phyloP scores from a whole-genome alignment of 2,888 invertebrate genomes.

The Drosophila ochracea region DNA sequence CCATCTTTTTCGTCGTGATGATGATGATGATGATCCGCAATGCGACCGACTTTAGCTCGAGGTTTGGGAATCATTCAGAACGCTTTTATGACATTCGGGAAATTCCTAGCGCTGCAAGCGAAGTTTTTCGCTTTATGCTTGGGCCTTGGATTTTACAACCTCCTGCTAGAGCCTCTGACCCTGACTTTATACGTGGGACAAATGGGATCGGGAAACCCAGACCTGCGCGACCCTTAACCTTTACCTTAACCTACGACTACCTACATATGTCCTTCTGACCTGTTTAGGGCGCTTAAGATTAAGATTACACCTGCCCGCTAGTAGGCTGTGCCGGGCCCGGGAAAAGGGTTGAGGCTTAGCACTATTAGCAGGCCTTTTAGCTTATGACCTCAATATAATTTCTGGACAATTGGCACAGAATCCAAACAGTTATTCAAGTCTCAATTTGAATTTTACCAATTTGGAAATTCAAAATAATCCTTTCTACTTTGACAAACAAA shows the following conservation, averaged over 20 bases:
- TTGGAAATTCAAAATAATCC: background rate
- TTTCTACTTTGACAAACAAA: background rate
- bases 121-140: slow-evolving; percentile 4
- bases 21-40: slow-evolving; percentile 45
- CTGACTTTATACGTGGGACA: slow-evolving; percentile 51
- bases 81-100: slow-evolving; percentile 58
- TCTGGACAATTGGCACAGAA: slow-evolving; percentile 22
- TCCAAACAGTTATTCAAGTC: background rate
- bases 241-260: background rate
- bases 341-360: slow-evolving; percentile 34
- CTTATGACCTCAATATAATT: slow-evolving; percentile 2
- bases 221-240: slow-evolving; percentile 9
- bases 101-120: slow-evolving; percentile 58
- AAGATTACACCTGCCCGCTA: slow-evolving; percentile 47
- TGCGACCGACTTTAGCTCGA: slow-evolving; percentile 1
- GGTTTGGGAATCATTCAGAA: slow-evolving; percentile 60
- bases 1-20: slow-evolving; percentile 11
- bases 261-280: slow-evolving; percentile 3
- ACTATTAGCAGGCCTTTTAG: slow-evolving; percentile 17
- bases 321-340: slow-evolving; percentile 6
- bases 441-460: background rate
- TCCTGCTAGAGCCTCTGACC: slow-evolving; percentile 24
- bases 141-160: slow-evolving; percentile 16
- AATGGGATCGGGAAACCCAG: slow-evolving; percentile 28
- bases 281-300: slow-evolving; percentile 14